Percentiles rank a stretch among this genome's conserved stretches.
phyloP scores from a whole-genome alignment of 2,113 vertebrate species.

The Galemys pyrenaicus region DNA sequence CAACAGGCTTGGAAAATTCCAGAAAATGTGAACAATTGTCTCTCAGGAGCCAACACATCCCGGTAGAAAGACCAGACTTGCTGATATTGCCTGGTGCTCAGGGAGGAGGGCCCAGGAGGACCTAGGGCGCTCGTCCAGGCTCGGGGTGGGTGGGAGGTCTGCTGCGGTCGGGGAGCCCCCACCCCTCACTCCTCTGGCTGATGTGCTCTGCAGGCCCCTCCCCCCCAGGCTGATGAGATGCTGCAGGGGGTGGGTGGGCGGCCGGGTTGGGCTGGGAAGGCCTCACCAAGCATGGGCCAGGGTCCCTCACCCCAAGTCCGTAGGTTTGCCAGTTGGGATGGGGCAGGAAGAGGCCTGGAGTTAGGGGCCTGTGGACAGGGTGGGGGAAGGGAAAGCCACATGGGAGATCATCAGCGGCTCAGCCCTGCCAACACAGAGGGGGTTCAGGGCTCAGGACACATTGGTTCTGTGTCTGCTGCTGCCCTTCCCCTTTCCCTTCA shows the following conservation, averaged over 20 bases:
- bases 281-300: not conserved
- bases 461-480: not conserved
- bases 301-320: not conserved
- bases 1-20: not conserved
- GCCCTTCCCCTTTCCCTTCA: not conserved
- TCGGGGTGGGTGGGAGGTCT: not conserved
- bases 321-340: not conserved
- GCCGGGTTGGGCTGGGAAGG: not conserved
- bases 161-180: not conserved
- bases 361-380: not conserved
- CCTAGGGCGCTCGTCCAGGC: not conserved
- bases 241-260: fast-evolving
- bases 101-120: too few relatives aligned
- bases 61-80: too few relatives aligned
- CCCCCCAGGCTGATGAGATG: not conserved
- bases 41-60: not conserved
- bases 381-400: not conserved
- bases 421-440: not conserved
- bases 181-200: not conserved
- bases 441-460: not conserved
- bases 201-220: not conserved
- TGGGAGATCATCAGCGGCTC: fast-evolving
- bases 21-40: not conserved
- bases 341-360: not conserved
- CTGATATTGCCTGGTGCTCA: too few relatives aligned